Evolutionary conservation across 2,113 vertebrate species (phyloP), one percentile per base, ranked within the genome.

Genomic region (Myotis yumanensis): DNA sequence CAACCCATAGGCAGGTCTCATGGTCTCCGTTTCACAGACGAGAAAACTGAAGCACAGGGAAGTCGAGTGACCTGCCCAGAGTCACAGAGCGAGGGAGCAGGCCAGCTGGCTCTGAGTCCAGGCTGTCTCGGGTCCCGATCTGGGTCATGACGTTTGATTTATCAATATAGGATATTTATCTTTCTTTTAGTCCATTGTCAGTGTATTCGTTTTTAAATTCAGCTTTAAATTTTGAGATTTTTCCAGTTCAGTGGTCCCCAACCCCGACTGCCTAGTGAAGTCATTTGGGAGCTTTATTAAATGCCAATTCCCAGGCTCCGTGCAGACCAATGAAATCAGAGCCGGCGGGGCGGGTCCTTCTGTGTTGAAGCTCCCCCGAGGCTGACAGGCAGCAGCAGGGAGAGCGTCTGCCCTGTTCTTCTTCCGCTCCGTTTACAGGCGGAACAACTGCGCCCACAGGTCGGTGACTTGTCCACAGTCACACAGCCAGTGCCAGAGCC

Each of bases 391-490:
- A 43, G 35, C 37, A 0, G 46, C 2, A 43, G 22, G 32, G 11
- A n/a, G 30, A 28, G 14, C 1, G 0, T 7, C 7, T 4, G 10
- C 17, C 73, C 82, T 3, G 0, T 4, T 16, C 1, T 14, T n/a
- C n/a, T 73, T 40, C 51, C 11, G 20, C 51, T 57, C 43, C 2
- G 43, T 48, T 51, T 5, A 22, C 35, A 77, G 16, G 14, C 7
- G 46, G 71, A 76, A 69, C 83, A 57, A 40, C 28, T 16, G 52
- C 71, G 37, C 48, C 32, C 0, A 0, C 51, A 83, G 12, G 6
- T 20, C 17, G 22, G 52, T 23, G 30, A 72, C n/a, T 23, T 10
- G 6, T 20, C 25, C 71, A 25, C 28, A n/a, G 11, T 37, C 68
- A 4, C 68, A 20, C 59, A 62, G 59, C 28, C 22, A 76, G 25